Conservation (phyloP, 2,888 invertebrate species). For the Stenodema calcarata region DNA sequence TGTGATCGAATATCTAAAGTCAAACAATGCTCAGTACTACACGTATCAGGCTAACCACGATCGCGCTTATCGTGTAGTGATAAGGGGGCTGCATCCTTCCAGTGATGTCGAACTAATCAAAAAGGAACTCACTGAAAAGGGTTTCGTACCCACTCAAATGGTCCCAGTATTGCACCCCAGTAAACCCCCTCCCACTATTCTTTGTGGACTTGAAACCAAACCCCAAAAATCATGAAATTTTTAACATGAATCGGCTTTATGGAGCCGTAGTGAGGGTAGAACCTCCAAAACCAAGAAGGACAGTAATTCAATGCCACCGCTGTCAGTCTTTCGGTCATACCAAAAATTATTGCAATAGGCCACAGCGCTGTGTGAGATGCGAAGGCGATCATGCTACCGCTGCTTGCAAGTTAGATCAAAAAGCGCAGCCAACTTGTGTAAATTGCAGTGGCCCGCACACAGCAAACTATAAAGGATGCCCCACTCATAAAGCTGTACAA, state of each 20-base stretch:
- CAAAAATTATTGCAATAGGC: constrained; percentile 30
- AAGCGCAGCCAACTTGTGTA: neutral
- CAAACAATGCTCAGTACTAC: constrained; percentile 20
- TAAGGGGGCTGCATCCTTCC: constrained; percentile 10
- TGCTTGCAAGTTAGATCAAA: neutral
- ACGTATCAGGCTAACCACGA: constrained; percentile 1
- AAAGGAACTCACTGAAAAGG: constrained; percentile 1
- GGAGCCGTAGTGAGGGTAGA: constrained; percentile 12
- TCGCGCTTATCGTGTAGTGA: neutral
- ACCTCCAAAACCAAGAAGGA: constrained; percentile 14
- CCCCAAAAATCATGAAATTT: constrained; percentile 20
- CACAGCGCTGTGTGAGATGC: constrained; percentile 13
- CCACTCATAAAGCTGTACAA: constrained; percentile 6
- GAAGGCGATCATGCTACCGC: constrained; percentile 4
- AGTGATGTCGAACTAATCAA: constrained; percentile 2
- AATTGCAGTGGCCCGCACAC: constrained; percentile 16
- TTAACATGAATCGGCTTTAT: neutral
- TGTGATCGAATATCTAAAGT: neutral
- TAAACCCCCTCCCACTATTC: constrained; percentile 14
- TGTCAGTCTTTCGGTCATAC: constrained; percentile 21
- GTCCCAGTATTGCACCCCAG: constrained; percentile 22
- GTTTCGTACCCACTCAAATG: constrained; percentile 11
- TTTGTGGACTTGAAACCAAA: constrained; percentile 32
- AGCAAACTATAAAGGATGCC: too few species aligned
- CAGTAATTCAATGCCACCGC: constrained; percentile 11